Evolutionary conservation across 2,113 vertebrate species (phyloP).

Genomic region (Brachypodius melanocephalos): DNA sequence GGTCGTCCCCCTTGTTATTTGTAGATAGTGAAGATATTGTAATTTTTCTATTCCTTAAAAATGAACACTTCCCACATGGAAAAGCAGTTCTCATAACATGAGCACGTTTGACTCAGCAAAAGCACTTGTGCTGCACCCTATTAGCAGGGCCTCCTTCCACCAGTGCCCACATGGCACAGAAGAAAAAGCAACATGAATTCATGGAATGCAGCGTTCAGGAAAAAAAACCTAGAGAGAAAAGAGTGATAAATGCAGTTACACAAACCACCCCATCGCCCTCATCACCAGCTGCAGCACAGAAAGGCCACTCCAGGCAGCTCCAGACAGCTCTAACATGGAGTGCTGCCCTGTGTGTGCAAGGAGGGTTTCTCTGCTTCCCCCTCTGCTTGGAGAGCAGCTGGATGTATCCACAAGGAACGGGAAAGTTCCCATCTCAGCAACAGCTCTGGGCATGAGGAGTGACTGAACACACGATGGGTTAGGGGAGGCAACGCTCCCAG

Average conservation of each 20-base stretch:
- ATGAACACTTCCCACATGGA: neutral
- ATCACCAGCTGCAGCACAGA: neutral
- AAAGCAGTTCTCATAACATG: neutral
- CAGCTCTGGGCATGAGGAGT: neutral
- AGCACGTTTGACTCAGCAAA: neutral
- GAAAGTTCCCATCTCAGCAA: neutral
- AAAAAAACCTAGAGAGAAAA: neutral
- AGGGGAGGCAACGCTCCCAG: neutral
- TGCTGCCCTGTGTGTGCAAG: neutral
- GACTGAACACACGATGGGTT: accelerated
- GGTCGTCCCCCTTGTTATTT: neutral
- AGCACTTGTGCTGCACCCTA: neutral
- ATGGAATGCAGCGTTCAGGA: accelerated
- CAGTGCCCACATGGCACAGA: neutral
- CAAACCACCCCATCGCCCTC: accelerated
- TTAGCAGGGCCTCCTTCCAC: neutral
- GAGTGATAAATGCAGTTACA: neutral
- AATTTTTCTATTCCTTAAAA: neutral
- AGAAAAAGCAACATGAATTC: neutral
- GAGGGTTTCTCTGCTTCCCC: neutral
- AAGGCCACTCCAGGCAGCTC: neutral
- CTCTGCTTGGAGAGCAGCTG: neutral
- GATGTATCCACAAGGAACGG: neutral
- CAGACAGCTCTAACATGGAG: neutral
- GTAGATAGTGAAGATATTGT: neutral